Evolutionary conservation across 2,113 vertebrate genomes (phyloP).

Genomic region (Nerophis ophidion): DNA sequence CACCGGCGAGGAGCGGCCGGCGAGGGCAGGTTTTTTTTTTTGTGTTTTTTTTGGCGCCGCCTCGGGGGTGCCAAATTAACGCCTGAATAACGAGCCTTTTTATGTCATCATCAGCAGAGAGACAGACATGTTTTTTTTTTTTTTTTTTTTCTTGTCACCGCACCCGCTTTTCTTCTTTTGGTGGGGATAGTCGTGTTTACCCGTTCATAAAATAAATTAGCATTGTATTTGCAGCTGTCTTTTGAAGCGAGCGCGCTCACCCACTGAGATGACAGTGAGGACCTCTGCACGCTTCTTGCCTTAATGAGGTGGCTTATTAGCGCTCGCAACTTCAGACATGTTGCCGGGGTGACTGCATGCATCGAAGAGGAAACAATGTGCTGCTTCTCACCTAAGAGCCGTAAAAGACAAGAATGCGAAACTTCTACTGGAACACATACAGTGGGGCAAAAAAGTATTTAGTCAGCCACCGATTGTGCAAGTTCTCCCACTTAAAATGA

Average conservation of each 20-base stretch:
- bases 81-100: not conserved
- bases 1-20: not conserved
- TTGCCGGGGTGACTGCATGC: not conserved
- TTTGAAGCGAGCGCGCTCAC: constrained; percentile 2
- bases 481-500: no score
- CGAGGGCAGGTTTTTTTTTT: not conserved
- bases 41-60: not conserved
- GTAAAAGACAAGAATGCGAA: not conserved
- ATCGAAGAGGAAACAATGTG: not conserved
- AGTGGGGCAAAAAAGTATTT: no score
- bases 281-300: not conserved
- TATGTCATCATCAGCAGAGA: not conserved
- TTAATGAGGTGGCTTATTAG: constrained; percentile 8
- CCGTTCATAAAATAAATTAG: not conserved
- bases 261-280: constrained; percentile 7
- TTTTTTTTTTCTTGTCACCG: constrained; percentile 1
- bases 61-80: constrained; percentile 1
- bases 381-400: not conserved
- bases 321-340: not conserved
- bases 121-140: no score
- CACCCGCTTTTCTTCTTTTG: not conserved
- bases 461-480: no score
- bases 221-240: constrained; percentile 1
- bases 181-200: not conserved
- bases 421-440: not conserved